Evolutionary conservation across 2,888 invertebrate species (phyloP).

Genomic region (Diadegma fenestrale): DNA sequence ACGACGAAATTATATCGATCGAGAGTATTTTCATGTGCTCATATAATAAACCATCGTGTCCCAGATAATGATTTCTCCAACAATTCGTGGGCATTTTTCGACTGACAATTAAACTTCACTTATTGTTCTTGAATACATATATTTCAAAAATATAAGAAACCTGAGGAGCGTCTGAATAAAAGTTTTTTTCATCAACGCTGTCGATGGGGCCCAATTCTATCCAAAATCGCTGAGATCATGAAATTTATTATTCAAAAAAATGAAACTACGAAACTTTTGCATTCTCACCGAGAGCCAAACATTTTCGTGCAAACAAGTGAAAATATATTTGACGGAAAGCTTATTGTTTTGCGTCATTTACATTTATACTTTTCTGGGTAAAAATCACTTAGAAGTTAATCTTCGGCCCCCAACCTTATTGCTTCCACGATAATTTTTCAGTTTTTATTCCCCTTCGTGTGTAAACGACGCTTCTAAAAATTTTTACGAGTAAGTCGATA

Average conservation of each 20-base stretch:
- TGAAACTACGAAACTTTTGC: background rate
- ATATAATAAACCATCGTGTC: conserved; percentile 28
- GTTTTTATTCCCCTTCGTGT: background rate
- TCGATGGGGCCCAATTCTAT: background rate
- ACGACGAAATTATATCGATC: conserved; percentile 67
- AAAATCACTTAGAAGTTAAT: background rate
- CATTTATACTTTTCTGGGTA: background rate
- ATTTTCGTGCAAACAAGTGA: no score
- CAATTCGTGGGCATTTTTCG: background rate
- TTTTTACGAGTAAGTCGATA: conserved; percentile 32
- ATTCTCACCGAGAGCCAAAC: no score
- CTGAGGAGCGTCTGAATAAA: background rate
- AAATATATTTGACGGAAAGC: no score
- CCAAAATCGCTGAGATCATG: background rate
- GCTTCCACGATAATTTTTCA: background rate
- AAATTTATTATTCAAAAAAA: background rate
- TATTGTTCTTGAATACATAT: background rate
- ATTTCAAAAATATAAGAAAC: background rate
- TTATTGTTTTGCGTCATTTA: background rate
- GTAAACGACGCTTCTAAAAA: background rate
- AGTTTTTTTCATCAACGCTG: background rate
- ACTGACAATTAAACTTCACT: conserved; percentile 5
- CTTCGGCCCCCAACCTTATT: background rate
- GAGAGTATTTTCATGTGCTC: conserved; percentile 33
- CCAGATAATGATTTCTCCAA: conserved; percentile 41